Conservation (phyloP, 2,797 vertebrate species). For the Myripristis jacobus region DNA sequence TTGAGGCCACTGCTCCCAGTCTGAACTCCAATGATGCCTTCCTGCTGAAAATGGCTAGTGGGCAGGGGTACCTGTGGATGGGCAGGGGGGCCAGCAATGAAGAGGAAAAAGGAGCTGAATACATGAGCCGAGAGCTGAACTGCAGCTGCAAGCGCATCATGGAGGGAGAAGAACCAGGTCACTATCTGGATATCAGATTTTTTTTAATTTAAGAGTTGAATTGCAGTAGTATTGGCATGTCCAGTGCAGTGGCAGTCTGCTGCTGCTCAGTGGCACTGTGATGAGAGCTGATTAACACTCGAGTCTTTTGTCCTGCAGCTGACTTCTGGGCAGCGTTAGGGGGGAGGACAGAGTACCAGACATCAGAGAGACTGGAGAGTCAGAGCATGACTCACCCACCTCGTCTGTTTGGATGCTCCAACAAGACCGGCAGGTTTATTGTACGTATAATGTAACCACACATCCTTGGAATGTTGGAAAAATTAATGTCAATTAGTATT, state of each 20-base stretch:
- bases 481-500: too few relatives aligned
- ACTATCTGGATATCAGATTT: constrained; percentile 15
- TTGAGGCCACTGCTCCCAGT: constrained; percentile 82
- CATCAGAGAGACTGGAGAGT: constrained; percentile 85
- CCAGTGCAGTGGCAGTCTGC: too few relatives aligned
- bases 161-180: constrained; percentile 88
- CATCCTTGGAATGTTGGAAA: too few relatives aligned
- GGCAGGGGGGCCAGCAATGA: constrained; percentile 90
- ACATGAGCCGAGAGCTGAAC: constrained; percentile 81
- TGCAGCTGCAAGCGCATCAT: constrained; percentile 77
- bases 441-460: constrained; percentile 77
- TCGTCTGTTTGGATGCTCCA: constrained; percentile 91
- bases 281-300: background rate
- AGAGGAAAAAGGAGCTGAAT: constrained; percentile 86
- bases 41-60: constrained; percentile 85
- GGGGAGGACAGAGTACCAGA: constrained; percentile 88
- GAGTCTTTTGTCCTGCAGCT: constrained; percentile 74
- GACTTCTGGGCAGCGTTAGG: constrained; percentile 89
- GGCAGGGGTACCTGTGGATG: constrained; percentile 85
- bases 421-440: constrained; percentile 90
- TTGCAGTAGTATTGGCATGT: too few relatives aligned
- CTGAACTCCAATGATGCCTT: constrained; percentile 93
- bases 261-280: too few relatives aligned
- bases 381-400: constrained; percentile 79
- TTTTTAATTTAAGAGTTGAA: too few relatives aligned